phyloP scores from a whole-genome alignment of 2,888 invertebrate species.

The Andrena trimmerana region DNA sequence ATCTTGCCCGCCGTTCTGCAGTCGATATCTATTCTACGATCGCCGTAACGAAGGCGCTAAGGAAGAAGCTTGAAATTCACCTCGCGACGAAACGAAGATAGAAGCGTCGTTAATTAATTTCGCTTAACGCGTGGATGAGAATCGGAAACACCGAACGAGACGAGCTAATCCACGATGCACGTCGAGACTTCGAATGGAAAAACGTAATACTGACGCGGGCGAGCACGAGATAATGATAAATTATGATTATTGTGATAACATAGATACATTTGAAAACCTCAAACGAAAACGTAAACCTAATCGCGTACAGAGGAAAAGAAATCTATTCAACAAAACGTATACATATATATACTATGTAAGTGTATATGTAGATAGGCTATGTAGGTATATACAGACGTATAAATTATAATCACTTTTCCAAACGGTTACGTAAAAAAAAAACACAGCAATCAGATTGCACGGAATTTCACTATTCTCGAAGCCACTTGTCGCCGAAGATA shows the following conservation, averaged over 20 bases:
- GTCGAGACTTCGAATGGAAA: conserved; percentile 19
- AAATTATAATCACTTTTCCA: conserved; percentile 43
- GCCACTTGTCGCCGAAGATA: background rate
- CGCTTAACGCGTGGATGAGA: too few relatives aligned
- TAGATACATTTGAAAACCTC: conserved; percentile 34
- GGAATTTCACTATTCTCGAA: conserved; percentile 46
- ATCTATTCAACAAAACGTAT: conserved; percentile 35
- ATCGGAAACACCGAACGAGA: background rate
- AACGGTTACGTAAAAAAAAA: conserved; percentile 41
- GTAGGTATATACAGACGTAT: conserved; percentile 13
- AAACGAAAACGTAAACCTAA: conserved; percentile 46
- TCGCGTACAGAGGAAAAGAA: conserved; percentile 32
- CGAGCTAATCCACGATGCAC: conserved; percentile 6
- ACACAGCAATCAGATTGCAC: conserved; percentile 62
- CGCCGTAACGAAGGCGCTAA: too few relatives aligned
- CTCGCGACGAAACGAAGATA: background rate
- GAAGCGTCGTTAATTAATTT: too few relatives aligned
- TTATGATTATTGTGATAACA: conserved; percentile 25
- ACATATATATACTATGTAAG: conserved; percentile 11
- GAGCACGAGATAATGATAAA: conserved; percentile 42
- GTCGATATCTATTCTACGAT: too few relatives aligned
- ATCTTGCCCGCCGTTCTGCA: too few relatives aligned
- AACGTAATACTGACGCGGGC: conserved; percentile 61
- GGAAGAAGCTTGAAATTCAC: too few relatives aligned
- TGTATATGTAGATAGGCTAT: background rate